Evolutionary conservation across 2,797 vertebrate genomes (phyloP).

Genomic region (Podarcis lilfordi): DNA sequence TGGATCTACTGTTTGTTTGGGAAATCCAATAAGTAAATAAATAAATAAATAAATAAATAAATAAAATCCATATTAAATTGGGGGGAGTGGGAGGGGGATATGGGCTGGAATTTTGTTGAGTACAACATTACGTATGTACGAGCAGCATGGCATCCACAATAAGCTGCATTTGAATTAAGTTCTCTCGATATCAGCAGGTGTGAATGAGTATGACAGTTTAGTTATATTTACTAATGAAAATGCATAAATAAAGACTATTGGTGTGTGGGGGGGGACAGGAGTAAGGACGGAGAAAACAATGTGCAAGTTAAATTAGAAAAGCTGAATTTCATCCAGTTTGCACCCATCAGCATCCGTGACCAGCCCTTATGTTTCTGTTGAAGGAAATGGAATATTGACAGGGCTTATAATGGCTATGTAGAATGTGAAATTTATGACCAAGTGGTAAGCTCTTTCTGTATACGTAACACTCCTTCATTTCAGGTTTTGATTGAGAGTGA

Average conservation of each 20-base stretch:
- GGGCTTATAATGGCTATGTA: neutral
- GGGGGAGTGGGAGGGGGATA: too few relatives aligned
- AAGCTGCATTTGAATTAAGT: neutral
- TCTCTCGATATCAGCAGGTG: neutral
- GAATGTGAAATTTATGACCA: neutral
- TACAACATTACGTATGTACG: too few relatives aligned
- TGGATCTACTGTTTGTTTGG: too few relatives aligned
- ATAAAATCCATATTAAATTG: too few relatives aligned
- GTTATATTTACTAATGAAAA: too few relatives aligned
- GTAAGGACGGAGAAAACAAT: too few relatives aligned
- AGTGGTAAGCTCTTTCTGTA: neutral
- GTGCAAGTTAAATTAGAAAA: neutral
- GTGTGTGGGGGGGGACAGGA: too few relatives aligned
- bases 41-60: too few relatives aligned
- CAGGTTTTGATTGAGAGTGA: slow-evolving; percentile 83
- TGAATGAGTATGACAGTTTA: neutral
- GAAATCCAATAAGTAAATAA: too few relatives aligned
- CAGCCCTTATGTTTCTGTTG: neutral
- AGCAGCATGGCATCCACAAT: too few relatives aligned
- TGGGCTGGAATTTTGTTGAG: too few relatives aligned
- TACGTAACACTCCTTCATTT: slow-evolving; percentile 15
- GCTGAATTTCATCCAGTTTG: neutral
- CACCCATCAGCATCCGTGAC: neutral
- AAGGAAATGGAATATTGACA: neutral
- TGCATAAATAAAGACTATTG: too few relatives aligned